Conservation (phyloP, 1,140 invertebrate genomes). For the Mizuhopecten yessoensis region DNA sequence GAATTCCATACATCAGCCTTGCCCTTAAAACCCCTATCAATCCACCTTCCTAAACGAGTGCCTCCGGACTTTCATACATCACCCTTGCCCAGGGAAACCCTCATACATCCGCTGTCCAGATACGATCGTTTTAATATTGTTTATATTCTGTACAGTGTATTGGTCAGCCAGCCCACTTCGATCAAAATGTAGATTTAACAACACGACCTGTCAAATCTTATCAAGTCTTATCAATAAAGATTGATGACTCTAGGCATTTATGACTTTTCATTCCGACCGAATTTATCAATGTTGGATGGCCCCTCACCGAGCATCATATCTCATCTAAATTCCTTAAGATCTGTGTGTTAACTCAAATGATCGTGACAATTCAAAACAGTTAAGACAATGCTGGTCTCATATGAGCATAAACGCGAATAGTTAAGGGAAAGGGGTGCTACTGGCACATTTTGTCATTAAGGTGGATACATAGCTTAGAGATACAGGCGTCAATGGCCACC, state of each 20-base stretch:
- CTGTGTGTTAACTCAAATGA: neutral
- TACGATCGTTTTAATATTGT: neutral
- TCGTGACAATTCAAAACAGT: neutral
- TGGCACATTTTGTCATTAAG: neutral
- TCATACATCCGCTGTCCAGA: neutral
- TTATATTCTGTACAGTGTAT: neutral
- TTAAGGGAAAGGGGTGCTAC: neutral
- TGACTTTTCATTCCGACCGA: neutral
- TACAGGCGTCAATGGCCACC: too few species aligned
- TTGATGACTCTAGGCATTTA: neutral
- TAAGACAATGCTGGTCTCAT: neutral
- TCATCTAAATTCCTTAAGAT: neutral
- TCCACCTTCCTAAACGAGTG: too few species aligned
- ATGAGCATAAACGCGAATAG: neutral
- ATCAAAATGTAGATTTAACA: conserved; percentile 6
- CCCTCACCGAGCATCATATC: conserved; percentile 10
- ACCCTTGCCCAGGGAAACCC: neutral
- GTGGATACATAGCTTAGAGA: too few species aligned
- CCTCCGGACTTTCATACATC: neutral
- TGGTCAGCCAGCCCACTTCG: neutral
- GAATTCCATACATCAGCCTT: too few species aligned
- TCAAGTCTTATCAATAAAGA: conserved; percentile 39
- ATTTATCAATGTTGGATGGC: neutral
- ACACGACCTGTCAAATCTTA: conserved; percentile 31
- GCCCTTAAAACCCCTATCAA: too few species aligned